Conservation (phyloP, 1,140 invertebrate genomes). For the Heliothis virescens region DNA sequence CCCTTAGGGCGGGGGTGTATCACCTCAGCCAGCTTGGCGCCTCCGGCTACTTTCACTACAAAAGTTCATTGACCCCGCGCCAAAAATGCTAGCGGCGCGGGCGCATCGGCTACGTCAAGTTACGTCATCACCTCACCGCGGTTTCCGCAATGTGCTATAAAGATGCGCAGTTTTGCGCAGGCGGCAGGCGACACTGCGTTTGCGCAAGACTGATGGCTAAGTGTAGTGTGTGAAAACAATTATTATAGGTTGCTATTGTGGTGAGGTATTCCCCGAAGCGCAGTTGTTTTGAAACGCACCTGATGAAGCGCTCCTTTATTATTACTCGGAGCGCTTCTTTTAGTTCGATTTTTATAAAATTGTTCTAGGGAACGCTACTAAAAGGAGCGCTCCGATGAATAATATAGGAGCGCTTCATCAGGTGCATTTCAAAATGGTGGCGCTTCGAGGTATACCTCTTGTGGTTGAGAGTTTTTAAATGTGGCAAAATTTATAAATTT, state of each 20-base stretch:
- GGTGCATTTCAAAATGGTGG: no score
- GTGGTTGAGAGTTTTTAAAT: no score
- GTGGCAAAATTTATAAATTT: no score
- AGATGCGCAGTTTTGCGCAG: constrained; percentile 36
- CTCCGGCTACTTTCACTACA: constrained; percentile 59
- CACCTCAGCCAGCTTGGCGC: constrained; percentile 58
- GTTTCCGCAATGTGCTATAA: constrained; percentile 42
- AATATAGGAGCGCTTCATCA: no score
- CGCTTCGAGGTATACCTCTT: no score
- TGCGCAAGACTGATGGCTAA: constrained; percentile 15
- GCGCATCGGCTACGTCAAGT: constrained; percentile 33
- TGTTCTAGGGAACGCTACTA: no score
- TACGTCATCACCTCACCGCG: constrained; percentile 47
- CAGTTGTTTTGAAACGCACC: no score
- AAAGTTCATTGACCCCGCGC: constrained; percentile 54
- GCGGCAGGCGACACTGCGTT: constrained; percentile 29
- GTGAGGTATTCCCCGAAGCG: no score
- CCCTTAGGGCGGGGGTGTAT: constrained; percentile 51
- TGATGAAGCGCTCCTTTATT: no score
- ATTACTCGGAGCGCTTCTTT: no score
- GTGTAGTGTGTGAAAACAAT: not conserved
- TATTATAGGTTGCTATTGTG: not conserved
- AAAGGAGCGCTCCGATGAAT: no score
- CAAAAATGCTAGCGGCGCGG: constrained; percentile 58
- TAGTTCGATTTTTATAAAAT: no score